Evolutionary conservation across 2,888 invertebrate species (phyloP).

Genomic region (Seira sanloemensis): DNA sequence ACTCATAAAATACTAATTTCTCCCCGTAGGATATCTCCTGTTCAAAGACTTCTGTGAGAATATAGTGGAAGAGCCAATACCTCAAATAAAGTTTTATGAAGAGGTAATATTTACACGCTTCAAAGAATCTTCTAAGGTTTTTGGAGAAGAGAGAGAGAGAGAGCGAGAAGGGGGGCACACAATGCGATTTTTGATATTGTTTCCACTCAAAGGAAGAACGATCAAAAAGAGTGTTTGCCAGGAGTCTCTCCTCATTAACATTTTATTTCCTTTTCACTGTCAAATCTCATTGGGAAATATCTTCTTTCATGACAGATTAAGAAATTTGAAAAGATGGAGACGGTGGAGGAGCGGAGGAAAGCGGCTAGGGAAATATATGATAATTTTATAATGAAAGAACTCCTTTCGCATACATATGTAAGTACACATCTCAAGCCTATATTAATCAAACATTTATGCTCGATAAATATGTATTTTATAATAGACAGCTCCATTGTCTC

Average conservation of each 20-base stretch:
- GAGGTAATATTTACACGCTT: slow-evolving; percentile 81
- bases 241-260: slow-evolving; percentile 10
- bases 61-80: slow-evolving; percentile 95
- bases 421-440: slow-evolving; percentile 77
- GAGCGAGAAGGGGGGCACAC: background rate
- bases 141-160: background rate
- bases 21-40: slow-evolving; percentile 94
- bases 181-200: background rate
- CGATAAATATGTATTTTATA: too few species aligned
- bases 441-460: too few species aligned
- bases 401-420: slow-evolving; percentile 98
- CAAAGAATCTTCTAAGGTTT: slow-evolving; percentile 5
- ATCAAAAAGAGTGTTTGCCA: too few species aligned
- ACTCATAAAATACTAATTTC: too few species aligned
- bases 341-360: slow-evolving; percentile 95
- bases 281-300: background rate
- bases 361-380: slow-evolving; percentile 98
- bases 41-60: slow-evolving; percentile 99
- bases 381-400: slow-evolving; percentile 99
- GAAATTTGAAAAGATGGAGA: slow-evolving; percentile 98
- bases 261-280: slow-evolving; percentile 16
- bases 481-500: too few species aligned
- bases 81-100: slow-evolving; percentile 99
- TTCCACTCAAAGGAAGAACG: background rate
- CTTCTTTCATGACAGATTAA: slow-evolving; percentile 87